Conservation (phyloP, 2,113 vertebrate species). For the Camelus bactrianus region DNA sequence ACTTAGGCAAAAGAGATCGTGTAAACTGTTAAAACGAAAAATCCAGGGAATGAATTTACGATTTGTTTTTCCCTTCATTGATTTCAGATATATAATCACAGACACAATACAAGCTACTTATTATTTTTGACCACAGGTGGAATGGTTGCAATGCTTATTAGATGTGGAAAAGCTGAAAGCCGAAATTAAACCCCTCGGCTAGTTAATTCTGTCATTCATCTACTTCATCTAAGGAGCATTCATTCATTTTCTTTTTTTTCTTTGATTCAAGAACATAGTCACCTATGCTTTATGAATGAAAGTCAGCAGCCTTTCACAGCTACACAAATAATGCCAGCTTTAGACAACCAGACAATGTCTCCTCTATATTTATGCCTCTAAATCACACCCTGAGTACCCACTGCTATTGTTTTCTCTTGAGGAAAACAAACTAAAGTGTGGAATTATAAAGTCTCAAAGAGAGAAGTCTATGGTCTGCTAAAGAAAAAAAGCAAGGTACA, state of each 20-base stretch:
- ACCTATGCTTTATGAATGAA: slow-evolving; percentile 76
- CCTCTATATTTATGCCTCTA: slow-evolving; percentile 63
- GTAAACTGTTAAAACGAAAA: slow-evolving; percentile 13
- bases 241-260: slow-evolving; percentile 55
- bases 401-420: not conserved
- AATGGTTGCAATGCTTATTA: not conserved
- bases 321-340: slow-evolving; percentile 56
- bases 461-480: not conserved
- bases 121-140: slow-evolving; percentile 42
- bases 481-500: not conserved
- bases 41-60: not conserved
- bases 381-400: slow-evolving; percentile 44
- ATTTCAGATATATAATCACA: slow-evolving; percentile 30
- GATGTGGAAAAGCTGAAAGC: not conserved
- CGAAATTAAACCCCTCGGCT: slow-evolving; percentile 8
- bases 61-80: slow-evolving; percentile 25
- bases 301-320: slow-evolving; percentile 36
- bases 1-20: slow-evolving; percentile 21
- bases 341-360: slow-evolving; percentile 66
- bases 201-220: slow-evolving; percentile 15
- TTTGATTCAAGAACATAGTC: slow-evolving; percentile 51
- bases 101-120: not conserved
- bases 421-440: not conserved
- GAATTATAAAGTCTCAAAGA: not conserved
- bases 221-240: not conserved